Evolutionary conservation across 2,113 vertebrate genomes (phyloP), one percentile per base, ranked within the genome.

Genomic region (Saguinus imperator): DNA sequence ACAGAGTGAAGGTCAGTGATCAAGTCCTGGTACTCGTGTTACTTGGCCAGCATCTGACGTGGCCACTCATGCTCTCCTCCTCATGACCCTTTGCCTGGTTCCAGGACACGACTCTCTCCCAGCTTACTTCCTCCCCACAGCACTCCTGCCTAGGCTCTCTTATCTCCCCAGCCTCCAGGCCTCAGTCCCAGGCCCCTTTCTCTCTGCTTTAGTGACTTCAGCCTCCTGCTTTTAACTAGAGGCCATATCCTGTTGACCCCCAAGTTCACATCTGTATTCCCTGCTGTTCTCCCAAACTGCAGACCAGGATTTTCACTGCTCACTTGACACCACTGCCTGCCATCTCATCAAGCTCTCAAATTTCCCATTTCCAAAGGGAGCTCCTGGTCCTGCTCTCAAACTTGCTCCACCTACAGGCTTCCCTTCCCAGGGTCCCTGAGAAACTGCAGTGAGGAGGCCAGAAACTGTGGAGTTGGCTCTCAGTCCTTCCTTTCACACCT

Each of bases 1-100:
- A 8, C 1, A 10, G 0, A 8, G 32, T 27, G 10, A 61, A 6
- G 16, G 12, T 8, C 0, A 0, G 0, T 8, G 3, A 25, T 64
- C 35, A 8, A 17, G 14, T 55, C n/a, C 23, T 32, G 27, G n/a
- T 64, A 9, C 18, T 64, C n/a, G 13, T 23, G 8, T 17, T 37
- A 52, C 57, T 17, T 50, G 27, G 8, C 18, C n/a, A 61, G 23
- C 3, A 8, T 32, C 43, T 23, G 7, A 43, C 5, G 3, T 16
- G 23, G 40, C 25, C 6, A 32, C 55, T 21, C 25, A 1, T 3
- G 0, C 35, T 52, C 18, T 66, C 45, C 57, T 29, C 27, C 72
- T n/a, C 43, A 40, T 8, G 29, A 23, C 3, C 20, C 64, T 32
- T 45, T 37, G 35, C 68, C 11, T 50, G 25, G 55, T 40, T 37